These are phyloP conservation scores for rabbit (Oryctolagus cuniculus) DNA, from an alignment of 2,113 vertebrate species.

Conservation along the genomic window mOryCun1.1 NC_091432.1:181451001-181451500, in stretches of 20 bases:
- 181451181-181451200: background rate
- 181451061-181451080: constrained; percentile 6
- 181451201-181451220: background rate
- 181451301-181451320: background rate
- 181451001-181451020: constrained; percentile 5
- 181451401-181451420: background rate
- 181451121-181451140: background rate
- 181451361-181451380: background rate
- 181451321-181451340: constrained; percentile 13
- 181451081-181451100: background rate
- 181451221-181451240: background rate
- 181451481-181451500: constrained; percentile 29
- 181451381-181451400: background rate
- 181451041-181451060: constrained; percentile 34
- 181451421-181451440: background rate
- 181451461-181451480: constrained; percentile 18
- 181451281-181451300: background rate
- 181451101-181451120: background rate
- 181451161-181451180: background rate
- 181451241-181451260: background rate
- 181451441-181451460: background rate
- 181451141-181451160: background rate
- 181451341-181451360: background rate
- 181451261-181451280: background rate
- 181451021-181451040: background rate